A percentile compares a stretch with the other conserved stretches of the same genome.
phyloP scores from a whole-genome alignment of 2,113 vertebrate genomes.

The Aspiorhynchus laticeps region DNA sequence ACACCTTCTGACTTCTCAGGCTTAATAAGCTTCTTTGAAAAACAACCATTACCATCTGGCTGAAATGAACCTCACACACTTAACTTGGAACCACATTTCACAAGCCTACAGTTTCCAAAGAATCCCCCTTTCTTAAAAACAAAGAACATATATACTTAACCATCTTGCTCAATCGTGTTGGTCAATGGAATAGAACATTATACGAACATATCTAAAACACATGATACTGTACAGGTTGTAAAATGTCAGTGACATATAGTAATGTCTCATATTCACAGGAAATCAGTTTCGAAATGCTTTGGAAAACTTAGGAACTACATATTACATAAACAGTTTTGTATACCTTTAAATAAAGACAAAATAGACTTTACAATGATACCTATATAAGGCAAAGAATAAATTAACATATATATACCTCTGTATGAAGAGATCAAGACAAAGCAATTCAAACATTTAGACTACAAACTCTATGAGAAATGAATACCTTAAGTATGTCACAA shows the following conservation, averaged over 20 bases:
- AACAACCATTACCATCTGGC: constrained; percentile 24
- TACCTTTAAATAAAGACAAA: background rate
- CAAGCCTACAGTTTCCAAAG: background rate
- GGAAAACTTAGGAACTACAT: background rate
- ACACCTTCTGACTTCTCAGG: constrained; percentile 28
- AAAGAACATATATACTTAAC: background rate
- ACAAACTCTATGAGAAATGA: background rate
- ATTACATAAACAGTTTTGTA: background rate
- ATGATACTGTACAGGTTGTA: background rate
- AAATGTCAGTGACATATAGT: background rate
- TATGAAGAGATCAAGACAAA: background rate
- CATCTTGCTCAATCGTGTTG: background rate
- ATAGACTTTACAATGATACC: background rate
- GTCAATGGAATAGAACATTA: background rate
- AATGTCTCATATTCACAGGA: background rate
- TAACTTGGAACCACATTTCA: constrained; percentile 16
- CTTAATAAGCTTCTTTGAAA: constrained; percentile 16
- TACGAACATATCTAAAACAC: background rate
- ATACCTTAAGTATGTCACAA: background rate
- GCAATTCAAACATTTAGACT: background rate
- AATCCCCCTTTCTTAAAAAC: background rate
- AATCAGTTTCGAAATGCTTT: background rate
- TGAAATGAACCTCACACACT: constrained; percentile 4
- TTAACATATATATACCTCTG: background rate
- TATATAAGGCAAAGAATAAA: background rate